Base-by-base conservation (phyloP, 2,113 vertebrate species). In the Sinocyclocheilus rhinocerous region DNA sequence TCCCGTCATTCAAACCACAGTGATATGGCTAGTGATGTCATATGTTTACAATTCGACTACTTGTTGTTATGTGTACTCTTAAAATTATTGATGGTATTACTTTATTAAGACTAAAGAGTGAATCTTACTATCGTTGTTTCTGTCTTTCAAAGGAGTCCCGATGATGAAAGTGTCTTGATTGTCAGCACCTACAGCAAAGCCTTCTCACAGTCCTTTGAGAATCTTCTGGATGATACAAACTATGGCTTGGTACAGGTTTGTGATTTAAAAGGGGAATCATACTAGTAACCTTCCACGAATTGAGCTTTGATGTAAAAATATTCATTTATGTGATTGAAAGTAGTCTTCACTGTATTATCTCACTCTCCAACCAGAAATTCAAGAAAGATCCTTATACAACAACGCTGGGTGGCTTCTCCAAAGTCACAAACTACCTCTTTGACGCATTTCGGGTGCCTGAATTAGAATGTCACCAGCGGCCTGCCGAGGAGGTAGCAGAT, bases 121-220 rank as follows among this genome's bases (percentile, higher is more conserved):
- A 50, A 20, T 16, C 2, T 81, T 88, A 52, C 24, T 69, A 22
- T 83, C 11, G 26, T 63, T 84, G 39, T 69, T 59, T 45, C 91
- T 90, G 36, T 72, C 87, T 39, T 70, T 87, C 90, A 33, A 87
- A 99, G 97, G 91, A 95, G 94, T 92, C 91, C 95, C 39, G 94
- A 95, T 52, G 96, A 99, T 89, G 92, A 94, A 70, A 92, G 92
- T 5, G 89, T 93, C 90, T 95, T 98, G 85, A 88, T 97, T 90
- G 97, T 98, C 92, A 96, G 95, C 89, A 94, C 93, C 75, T 96
- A 96, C 12, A 97, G 93, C 94, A 97, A 96, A 90, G 95, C 96
- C 89, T 95, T 97, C 89, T 97, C 97, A 48, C 97, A 98, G 92
- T 99, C 98, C 89, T 99, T 99, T 90, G 98, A 99, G 95, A 98